Percentiles rank a stretch among this genome's conserved stretches.
Evolutionary conservation across 1,140 invertebrate genomes (phyloP).

Genomic region (Periplaneta americana): DNA sequence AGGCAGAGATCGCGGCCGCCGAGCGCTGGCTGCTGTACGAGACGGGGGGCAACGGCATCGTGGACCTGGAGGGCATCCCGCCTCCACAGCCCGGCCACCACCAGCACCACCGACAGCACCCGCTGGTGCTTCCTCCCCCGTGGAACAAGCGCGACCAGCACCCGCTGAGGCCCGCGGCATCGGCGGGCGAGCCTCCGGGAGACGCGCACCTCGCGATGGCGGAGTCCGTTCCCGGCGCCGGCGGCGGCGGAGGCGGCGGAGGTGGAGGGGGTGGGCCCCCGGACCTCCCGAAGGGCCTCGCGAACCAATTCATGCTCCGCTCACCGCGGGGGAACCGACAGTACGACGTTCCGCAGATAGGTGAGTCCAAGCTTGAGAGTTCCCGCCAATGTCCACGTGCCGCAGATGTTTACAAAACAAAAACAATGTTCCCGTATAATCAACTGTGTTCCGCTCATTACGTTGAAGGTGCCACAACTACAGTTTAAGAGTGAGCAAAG

Average conservation of each 20-base stretch:
- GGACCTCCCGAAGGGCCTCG: neutral
- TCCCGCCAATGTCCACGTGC: too few species aligned
- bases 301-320: slow-evolving; percentile 11
- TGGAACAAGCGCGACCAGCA: neutral
- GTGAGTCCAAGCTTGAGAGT: too few species aligned
- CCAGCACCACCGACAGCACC: neutral
- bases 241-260: neutral
- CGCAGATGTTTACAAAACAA: too few species aligned
- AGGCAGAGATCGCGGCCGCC: neutral
- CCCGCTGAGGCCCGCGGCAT: neutral
- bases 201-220: neutral
- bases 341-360: slow-evolving; percentile 27
- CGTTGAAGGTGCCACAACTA: too few species aligned
- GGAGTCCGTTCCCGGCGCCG: neutral
- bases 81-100: neutral
- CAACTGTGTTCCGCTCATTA: too few species aligned
- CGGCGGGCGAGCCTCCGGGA: neutral
- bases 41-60: neutral
- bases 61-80: neutral
- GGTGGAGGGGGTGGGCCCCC: neutral
- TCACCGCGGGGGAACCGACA: slow-evolving; percentile 18
- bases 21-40: slow-evolving; percentile 6
- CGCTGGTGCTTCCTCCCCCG: neutral
- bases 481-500: too few species aligned
- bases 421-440: too few species aligned